A percentile compares a stretch with the other conserved stretches of the same genome.
These are phyloP conservation scores for Serrognathus titanus DNA, from an alignment of 2,888 invertebrate species.

Conservation along the genomic window DNA sequence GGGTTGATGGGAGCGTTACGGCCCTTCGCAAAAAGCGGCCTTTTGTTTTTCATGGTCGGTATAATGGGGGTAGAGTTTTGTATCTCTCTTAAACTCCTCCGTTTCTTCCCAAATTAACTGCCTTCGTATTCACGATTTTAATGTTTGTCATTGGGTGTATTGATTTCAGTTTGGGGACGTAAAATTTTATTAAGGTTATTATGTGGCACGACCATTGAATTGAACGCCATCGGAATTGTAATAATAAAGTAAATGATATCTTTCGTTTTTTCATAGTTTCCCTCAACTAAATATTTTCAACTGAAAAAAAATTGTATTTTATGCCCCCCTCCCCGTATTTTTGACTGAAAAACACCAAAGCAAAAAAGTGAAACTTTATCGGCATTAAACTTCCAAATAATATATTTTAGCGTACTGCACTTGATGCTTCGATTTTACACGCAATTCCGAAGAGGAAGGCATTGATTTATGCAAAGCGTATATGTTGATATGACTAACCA, in stretches of 20 bases:
- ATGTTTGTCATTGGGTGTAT: constrained; percentile 37
- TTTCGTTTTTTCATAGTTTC: no score
- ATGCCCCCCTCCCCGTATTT: no score
- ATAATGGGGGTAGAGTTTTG: constrained; percentile 19
- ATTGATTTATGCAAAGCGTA: no score
- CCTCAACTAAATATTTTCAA: no score
- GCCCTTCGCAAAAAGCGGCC: constrained; percentile 25
- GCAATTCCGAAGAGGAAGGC: no score
- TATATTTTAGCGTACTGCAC: no score
- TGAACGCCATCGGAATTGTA: constrained; percentile 41
- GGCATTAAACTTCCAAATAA: no score
- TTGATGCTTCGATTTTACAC: no score
- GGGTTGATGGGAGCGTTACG: constrained; percentile 32
- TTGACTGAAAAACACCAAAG: no score
- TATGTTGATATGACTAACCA: no score
- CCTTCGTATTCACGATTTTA: constrained; percentile 37
- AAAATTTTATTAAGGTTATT: constrained; percentile 45
- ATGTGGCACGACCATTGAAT: constrained; percentile 42
- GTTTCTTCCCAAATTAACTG: constrained; percentile 36
- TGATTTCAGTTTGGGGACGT: constrained; percentile 42
- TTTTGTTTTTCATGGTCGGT: constrained; percentile 21
- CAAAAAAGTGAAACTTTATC: no score
- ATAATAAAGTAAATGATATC: constrained; percentile 42
- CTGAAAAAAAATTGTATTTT: no score
- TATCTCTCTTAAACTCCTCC: constrained; percentile 25